Conservation (phyloP, 2,113 vertebrate species). For the Meles meles region DNA sequence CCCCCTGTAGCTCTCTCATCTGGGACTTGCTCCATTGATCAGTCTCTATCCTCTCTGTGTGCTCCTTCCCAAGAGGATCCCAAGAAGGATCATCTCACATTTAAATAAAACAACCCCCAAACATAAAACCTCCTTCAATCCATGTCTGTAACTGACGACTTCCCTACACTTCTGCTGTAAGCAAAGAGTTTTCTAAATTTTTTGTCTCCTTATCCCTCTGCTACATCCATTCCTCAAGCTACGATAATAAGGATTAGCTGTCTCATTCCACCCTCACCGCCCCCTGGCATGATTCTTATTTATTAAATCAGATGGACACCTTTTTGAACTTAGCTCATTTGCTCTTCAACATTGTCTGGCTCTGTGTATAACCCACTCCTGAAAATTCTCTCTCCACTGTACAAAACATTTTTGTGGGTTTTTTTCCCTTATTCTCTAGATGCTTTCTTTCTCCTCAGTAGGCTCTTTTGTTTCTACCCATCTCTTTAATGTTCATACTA, state of each 20-base stretch:
- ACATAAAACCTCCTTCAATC: not conserved
- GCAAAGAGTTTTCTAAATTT: not conserved
- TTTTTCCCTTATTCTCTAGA: not conserved
- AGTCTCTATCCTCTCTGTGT: not conserved
- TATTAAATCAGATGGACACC: not conserved
- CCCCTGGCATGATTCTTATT: not conserved
- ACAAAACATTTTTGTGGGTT: not conserved
- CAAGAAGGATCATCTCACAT: not conserved
- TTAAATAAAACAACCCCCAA: not conserved
- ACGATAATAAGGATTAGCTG: accelerated
- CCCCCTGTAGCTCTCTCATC: not conserved
- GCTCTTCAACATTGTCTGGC: not conserved
- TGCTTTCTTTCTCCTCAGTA: not conserved
- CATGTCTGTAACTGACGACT: not conserved
- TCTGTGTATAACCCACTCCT: not conserved
- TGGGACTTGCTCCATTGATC: too few relatives aligned
- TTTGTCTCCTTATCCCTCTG: not conserved
- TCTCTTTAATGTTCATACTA: not conserved
- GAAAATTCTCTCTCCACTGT: not conserved
- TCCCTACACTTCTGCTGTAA: not conserved
- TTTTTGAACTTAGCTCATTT: not conserved
- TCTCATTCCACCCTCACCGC: too few relatives aligned
- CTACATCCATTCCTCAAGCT: not conserved
- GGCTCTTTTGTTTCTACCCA: not conserved
- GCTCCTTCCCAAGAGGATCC: not conserved